Conservation (phyloP, 2,888 invertebrate genomes). For the Agrochola macilenta region DNA sequence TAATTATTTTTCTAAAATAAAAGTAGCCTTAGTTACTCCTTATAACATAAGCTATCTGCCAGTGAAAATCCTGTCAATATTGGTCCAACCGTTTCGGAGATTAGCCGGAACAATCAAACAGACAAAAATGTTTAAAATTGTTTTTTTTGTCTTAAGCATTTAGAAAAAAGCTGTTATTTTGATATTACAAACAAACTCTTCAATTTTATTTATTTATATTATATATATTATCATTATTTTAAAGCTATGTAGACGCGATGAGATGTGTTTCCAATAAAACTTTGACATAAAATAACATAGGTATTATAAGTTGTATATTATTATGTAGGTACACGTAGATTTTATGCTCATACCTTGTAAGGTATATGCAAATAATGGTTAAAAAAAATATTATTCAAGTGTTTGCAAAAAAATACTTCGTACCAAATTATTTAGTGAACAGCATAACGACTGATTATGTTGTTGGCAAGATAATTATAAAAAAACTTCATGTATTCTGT, state of each 20-base stretch:
- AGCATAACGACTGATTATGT: neutral
- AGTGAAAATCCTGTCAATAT: too few species aligned
- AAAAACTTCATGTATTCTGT: neutral
- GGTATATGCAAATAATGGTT: neutral
- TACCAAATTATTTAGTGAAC: neutral
- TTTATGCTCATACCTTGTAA: neutral
- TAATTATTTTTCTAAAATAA: too few species aligned
- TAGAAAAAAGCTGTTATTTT: too few species aligned
- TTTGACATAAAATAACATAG: neutral
- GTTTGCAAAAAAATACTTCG: neutral
- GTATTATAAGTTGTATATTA: neutral
- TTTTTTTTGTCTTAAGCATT: too few species aligned
- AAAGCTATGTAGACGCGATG: neutral
- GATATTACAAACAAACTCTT: too few species aligned
- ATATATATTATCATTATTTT: neutral
- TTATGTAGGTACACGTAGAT: neutral
- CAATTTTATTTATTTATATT: too few species aligned
- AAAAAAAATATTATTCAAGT: neutral
- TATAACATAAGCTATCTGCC: too few species aligned
- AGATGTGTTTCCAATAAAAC: slow-evolving; percentile 12
- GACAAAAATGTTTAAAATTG: too few species aligned
- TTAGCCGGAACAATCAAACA: too few species aligned
- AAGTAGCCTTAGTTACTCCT: too few species aligned
- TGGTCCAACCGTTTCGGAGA: too few species aligned
- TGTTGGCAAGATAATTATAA: neutral